phyloP scores from a whole-genome alignment of 1,140 invertebrate genomes.

The Tetragnatha versicolor region DNA sequence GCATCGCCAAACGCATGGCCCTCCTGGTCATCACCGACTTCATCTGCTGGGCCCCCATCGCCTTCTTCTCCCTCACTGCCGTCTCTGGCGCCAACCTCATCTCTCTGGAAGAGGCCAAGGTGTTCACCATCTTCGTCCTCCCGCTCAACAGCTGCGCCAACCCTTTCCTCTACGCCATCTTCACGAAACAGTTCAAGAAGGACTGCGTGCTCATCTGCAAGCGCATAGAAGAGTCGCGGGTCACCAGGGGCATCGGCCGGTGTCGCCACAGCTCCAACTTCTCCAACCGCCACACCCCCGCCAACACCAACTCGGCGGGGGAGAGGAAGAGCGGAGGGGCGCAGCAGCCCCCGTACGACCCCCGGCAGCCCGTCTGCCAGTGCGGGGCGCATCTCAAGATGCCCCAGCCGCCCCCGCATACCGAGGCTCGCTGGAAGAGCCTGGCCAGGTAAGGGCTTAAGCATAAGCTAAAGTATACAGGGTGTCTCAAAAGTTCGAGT shows the following conservation, averaged over 20 bases:
- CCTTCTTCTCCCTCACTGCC: conserved; percentile 93
- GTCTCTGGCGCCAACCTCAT: conserved; percentile 89
- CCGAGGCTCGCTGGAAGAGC: conserved; percentile 46
- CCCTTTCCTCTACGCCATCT: conserved; percentile 94
- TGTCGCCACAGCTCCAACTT: conserved; percentile 87
- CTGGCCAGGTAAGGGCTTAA: no score
- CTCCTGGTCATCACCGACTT: conserved; percentile 97
- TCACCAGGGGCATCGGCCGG: conserved; percentile 71
- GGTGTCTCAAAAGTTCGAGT: no score
- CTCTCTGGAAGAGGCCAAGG: conserved; percentile 94
- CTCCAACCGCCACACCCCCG: conserved; percentile 80
- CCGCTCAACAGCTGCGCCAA: conserved; percentile 96
- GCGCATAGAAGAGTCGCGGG: conserved; percentile 84
- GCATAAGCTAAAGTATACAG: no score
- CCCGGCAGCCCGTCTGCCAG: conserved; percentile 38
- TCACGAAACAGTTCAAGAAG: conserved; percentile 97
- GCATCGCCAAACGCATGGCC: conserved; percentile 97
- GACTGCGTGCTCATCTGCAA: conserved; percentile 94
- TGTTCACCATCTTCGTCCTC: conserved; percentile 94
- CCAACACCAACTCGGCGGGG: conserved; percentile 84
- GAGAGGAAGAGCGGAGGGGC: conserved; percentile 53
- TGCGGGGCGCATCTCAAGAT: conserved; percentile 43
- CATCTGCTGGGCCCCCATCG: conserved; percentile 96
- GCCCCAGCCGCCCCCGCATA: background rate
- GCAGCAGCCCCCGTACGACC: conserved; percentile 59